Evolutionary conservation across 2,113 vertebrate species (phyloP), one percentile per base, ranked within the genome.

Genomic region (Sinosuthora webbiana): DNA sequence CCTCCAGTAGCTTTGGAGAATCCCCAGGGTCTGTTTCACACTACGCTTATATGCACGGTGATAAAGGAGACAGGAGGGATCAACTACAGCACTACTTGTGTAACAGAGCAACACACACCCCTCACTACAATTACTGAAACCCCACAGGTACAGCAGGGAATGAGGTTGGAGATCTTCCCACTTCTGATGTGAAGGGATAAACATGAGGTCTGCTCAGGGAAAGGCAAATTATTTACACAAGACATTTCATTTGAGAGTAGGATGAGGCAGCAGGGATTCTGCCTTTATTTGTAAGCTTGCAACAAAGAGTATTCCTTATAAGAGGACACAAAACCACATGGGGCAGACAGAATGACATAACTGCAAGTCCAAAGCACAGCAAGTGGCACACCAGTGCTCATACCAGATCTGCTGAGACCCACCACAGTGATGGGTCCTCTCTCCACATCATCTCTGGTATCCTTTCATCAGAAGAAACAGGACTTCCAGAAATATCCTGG

Each of bases 41-140:
- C 45, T 14, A 12, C 27, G 25, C 10, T 73, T 7, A 1, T 16
- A 37, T 50, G 35, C 18, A 28, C 0, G 1, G 73, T 3, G 1
- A 74, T 33, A 39, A 52, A 87, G 44, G 28, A n/a, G 18, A 2
- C n/a, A 55, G 60, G 23, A 81, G 23, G 18, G 50, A 63, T 8
- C 0, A 1, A 42, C 39, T 74, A 53, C 30, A 63, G 33, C 39
- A 16, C 42, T 23, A 37, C 2, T 11, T 44, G 44, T 56, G 30
- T 49, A 70, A 57, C 13, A 79, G 33, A 64, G 53, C 27, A 85
- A 74, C 33, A 79, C 0, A 2, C 12, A 19, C 2, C 35, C 19
- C 17, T 76, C 50, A 59, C 30, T 67, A 35, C 7, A 4, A 1
- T 18, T 16, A 20, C 71, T 62, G 89, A 90, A 90, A 73, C 15